These are phyloP conservation scores for Listrodromus nycthemerus DNA, from an alignment of 2,888 invertebrate species.

Conservation along the genomic window DNA sequence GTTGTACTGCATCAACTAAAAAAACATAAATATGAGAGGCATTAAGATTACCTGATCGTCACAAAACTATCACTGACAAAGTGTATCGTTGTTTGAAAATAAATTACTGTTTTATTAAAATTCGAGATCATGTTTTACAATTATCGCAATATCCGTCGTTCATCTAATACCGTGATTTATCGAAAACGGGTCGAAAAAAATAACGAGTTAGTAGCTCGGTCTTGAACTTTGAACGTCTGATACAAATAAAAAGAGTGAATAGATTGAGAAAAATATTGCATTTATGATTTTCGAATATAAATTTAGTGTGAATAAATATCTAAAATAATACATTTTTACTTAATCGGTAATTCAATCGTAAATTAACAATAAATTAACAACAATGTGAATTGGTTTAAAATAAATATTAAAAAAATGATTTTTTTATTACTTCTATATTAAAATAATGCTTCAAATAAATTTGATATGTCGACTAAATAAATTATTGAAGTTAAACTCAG, in stretches of 20 bases:
- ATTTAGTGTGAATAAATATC: no score
- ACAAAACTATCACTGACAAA: not conserved
- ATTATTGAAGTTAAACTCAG: not conserved
- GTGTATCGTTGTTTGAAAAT: conserved; percentile 12
- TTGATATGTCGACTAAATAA: not conserved
- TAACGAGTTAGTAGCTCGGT: not conserved
- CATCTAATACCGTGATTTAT: not conserved
- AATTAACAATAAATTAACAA: no score
- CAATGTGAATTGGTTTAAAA: no score
- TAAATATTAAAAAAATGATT: no score
- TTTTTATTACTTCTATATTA: no score
- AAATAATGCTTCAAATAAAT: not conserved
- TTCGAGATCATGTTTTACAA: conserved; percentile 54
- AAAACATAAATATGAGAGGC: no score
- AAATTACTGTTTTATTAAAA: conserved; percentile 43
- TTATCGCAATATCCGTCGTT: conserved; percentile 20
- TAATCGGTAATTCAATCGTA: no score
- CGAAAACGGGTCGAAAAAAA: no score
- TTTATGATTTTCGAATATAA: no score
- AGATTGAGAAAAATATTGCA: not conserved
- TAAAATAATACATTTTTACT: no score
- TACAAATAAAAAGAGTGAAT: not conserved
- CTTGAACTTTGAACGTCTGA: not conserved
- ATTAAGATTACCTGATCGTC: not conserved
- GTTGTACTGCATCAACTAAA: no score